A percentile compares a stretch with the other conserved stretches of the same genome.
Evolutionary conservation across 2,113 vertebrate species (phyloP).

Genomic region (Gasterosteus nipponicus): DNA sequence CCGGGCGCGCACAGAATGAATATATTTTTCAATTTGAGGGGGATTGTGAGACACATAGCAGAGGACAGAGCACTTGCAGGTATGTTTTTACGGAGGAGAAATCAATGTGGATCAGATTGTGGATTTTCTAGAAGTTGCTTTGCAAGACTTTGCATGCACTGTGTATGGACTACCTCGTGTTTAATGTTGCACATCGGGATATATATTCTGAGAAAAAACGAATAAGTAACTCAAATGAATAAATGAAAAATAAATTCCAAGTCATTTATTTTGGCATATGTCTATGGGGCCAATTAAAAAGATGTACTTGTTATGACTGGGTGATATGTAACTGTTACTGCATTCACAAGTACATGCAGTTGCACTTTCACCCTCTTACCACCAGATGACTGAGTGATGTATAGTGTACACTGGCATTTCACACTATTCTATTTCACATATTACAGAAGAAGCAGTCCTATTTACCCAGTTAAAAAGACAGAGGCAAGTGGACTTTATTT

Average conservation of each 20-base stretch:
- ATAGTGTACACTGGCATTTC: neutral
- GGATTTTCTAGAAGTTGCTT: conserved; percentile 34
- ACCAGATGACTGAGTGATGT: conserved; percentile 32
- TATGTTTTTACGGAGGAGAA: conserved; percentile 41
- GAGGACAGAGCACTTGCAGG: conserved; percentile 70
- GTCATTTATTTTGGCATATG: neutral
- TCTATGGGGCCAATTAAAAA: neutral
- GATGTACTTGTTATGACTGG: neutral
- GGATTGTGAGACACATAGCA: conserved; percentile 56
- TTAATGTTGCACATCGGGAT: conserved; percentile 3
- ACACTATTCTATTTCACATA: neutral
- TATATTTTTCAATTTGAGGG: conserved; percentile 71
- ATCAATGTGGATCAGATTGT: neutral
- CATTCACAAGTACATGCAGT: conserved; percentile 15
- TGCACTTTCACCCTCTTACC: conserved; percentile 33
- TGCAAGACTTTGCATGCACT: conserved; percentile 39
- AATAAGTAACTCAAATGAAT: conserved; percentile 22
- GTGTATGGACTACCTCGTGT: neutral
- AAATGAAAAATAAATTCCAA: conserved; percentile 27
- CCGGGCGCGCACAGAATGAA: conserved; percentile 62
- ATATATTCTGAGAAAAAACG: neutral
- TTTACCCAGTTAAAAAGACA: neutral
- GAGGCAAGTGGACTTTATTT: neutral
- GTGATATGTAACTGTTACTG: neutral
- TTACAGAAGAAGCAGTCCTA: neutral